Percentiles rank a stretch among this genome's conserved stretches.
Evolutionary conservation across 2,888 invertebrate species (phyloP).

Genomic region (Amphimallon solstitiale): DNA sequence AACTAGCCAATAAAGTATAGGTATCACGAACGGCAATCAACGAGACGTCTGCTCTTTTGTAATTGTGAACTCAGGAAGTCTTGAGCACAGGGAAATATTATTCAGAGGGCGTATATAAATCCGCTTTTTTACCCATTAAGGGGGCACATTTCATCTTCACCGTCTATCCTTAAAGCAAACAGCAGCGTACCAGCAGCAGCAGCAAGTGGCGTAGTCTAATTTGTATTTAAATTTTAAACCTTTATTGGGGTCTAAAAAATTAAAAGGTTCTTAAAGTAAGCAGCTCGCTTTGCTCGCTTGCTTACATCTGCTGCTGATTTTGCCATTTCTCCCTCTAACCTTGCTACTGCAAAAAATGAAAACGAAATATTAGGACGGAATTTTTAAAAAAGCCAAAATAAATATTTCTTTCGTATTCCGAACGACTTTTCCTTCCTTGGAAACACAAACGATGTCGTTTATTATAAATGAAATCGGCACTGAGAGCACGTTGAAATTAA

Average conservation of each 20-base stretch:
- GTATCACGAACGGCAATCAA: no score
- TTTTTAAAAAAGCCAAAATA: neutral
- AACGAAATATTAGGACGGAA: neutral
- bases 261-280: slow-evolving; percentile 17
- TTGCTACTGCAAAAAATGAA: no score
- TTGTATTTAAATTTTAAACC: slow-evolving; percentile 26
- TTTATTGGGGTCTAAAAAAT: slow-evolving; percentile 6
- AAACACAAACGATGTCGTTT: neutral
- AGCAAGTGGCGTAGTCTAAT: slow-evolving; percentile 13
- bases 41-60: no score
- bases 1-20: no score
- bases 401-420: no score
- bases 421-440: neutral
- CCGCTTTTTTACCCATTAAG: neutral
- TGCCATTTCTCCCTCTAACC: neutral
- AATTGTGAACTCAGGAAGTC: no score
- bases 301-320: slow-evolving; percentile 4
- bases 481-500: neutral
- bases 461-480: neutral
- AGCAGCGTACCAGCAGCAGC: neutral
- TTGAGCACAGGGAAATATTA: neutral
- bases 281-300: neutral
- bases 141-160: no score
- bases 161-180: neutral
- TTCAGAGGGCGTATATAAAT: slow-evolving; percentile 1